These are phyloP conservation scores for Spodoptera litura DNA, from an alignment of 1,140 invertebrate genomes.

Conservation along the genomic window DNA sequence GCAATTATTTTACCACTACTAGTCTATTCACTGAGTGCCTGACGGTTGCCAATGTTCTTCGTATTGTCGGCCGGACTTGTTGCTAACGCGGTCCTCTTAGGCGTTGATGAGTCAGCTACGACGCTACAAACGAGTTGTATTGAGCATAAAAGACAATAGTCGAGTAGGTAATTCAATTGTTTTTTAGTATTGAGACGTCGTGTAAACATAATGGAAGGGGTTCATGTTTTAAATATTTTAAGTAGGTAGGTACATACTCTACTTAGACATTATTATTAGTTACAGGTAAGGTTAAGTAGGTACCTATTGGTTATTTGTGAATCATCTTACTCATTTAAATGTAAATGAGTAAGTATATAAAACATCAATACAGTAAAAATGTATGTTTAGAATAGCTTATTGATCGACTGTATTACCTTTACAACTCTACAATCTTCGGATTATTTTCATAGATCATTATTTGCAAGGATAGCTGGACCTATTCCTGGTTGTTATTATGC, in stretches of 20 bases:
- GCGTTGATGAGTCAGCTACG: slow-evolving; percentile 12
- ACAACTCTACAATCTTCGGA: slow-evolving; percentile 8
- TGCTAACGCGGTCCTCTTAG: slow-evolving; percentile 13
- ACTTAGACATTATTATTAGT: no score
- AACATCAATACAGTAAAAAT: background rate
- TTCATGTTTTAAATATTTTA: no score
- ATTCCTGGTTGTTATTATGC: slow-evolving; percentile 44
- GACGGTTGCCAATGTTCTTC: background rate
- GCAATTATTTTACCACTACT: background rate
- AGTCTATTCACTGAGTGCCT: background rate
- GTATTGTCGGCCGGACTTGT: slow-evolving; percentile 9
- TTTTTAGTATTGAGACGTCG: no score
- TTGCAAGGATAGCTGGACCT: slow-evolving; percentile 33
- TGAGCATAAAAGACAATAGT: no score
- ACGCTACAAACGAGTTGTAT: background rate
- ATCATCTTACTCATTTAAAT: no score
- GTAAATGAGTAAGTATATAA: no score
- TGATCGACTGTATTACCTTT: slow-evolving; percentile 6
- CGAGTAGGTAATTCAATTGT: no score
- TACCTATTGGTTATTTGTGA: no score
- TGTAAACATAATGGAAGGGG: no score
- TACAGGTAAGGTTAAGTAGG: no score
- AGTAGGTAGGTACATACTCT: no score
- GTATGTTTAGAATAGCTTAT: background rate
- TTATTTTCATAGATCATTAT: slow-evolving; percentile 36